These are phyloP conservation scores for Salvelinus sp. DNA, from an alignment of 2,113 vertebrate genomes.

Conservation along the genomic window DNA sequence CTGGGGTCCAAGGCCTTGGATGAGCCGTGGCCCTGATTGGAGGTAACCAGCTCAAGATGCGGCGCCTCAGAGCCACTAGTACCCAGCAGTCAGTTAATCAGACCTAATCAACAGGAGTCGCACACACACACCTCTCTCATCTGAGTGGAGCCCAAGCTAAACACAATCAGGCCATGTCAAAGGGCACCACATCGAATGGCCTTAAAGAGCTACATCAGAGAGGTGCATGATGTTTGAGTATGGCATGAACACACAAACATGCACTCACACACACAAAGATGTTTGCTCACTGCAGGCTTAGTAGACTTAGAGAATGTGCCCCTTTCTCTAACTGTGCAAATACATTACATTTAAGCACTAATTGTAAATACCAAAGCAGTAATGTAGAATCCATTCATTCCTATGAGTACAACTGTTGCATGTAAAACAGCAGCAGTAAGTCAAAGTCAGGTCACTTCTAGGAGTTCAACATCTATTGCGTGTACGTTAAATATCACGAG, in stretches of 20 bases:
- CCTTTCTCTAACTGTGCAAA: not conserved
- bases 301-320: not conserved
- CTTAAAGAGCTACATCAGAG: constrained; percentile 43
- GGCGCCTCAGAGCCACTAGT: constrained; percentile 43
- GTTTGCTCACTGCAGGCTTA: not conserved
- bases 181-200: constrained; percentile 51
- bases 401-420: too few species aligned
- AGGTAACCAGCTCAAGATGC: constrained; percentile 76
- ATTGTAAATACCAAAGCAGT: not conserved
- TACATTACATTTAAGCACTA: constrained; percentile 2
- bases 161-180: constrained; percentile 64
- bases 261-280: constrained; percentile 21
- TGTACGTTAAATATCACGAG: not conserved
- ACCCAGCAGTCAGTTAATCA: constrained; percentile 66
- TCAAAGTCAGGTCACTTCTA: too few species aligned
- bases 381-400: too few species aligned
- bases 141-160: constrained; percentile 40
- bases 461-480: too few species aligned
- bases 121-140: constrained; percentile 34
- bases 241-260: constrained; percentile 16
- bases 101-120: constrained; percentile 62
- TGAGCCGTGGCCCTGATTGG: constrained; percentile 52
- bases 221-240: constrained; percentile 21
- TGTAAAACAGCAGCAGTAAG: too few species aligned
- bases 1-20: constrained; percentile 45